Evolutionary conservation across 2,797 vertebrate species (phyloP).

Genomic region (Anguilla marmorata): DNA sequence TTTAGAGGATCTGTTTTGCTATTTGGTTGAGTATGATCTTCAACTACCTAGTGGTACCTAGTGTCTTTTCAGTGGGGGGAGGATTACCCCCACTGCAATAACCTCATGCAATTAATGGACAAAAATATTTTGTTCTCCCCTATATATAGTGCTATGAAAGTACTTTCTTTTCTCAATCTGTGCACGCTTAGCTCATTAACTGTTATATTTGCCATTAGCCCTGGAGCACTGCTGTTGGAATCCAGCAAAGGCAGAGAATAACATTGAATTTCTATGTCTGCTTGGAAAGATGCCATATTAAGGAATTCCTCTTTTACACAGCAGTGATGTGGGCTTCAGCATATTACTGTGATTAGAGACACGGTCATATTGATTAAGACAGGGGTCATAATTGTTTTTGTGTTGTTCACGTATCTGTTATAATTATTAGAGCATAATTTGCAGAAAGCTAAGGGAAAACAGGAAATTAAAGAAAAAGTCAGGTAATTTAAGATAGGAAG

Average conservation of each 20-base stretch:
- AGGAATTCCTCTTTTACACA: background rate
- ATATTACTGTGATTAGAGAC: background rate
- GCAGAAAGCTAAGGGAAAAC: background rate
- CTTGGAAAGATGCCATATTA: background rate
- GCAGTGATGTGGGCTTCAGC: background rate
- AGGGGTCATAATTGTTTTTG: background rate
- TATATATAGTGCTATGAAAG: background rate
- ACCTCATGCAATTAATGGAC: too few relatives aligned
- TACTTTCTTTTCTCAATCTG: background rate
- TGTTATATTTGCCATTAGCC: conserved; percentile 16
- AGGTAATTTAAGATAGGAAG: background rate
- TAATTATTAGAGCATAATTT: background rate
- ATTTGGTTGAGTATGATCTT: too few relatives aligned
- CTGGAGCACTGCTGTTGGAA: background rate
- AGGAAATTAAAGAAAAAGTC: background rate
- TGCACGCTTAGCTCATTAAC: background rate
- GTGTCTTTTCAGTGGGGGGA: too few relatives aligned
- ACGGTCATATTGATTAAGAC: background rate
- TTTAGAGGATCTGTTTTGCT: too few relatives aligned
- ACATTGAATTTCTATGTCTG: background rate
- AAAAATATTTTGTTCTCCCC: too few relatives aligned
- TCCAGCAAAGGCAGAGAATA: background rate
- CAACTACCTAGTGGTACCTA: too few relatives aligned
- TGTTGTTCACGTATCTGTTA: background rate
- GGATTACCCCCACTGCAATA: too few relatives aligned